phyloP scores from a whole-genome alignment of 2,797 vertebrate species.

The Oceanodroma leucorhoa region DNA sequence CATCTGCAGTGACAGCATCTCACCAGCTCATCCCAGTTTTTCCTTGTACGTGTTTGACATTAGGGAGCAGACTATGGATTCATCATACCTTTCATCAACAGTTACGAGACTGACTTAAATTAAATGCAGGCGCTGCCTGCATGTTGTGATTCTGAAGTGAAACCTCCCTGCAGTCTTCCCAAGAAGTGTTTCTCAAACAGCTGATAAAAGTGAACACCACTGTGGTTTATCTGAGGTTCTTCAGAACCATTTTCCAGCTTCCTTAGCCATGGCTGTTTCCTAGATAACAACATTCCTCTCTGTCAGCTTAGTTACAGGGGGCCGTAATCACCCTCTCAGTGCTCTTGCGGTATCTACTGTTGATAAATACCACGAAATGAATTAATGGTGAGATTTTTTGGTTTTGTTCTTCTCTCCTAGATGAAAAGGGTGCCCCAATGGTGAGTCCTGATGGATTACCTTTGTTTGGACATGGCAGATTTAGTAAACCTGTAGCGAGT shows the following conservation, averaged over 20 bases:
- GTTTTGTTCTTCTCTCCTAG: conserved; percentile 69
- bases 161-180: background rate
- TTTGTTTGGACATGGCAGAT: conserved; percentile 91
- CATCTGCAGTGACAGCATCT: background rate
- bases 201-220: background rate
- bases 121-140: background rate
- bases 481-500: conserved; percentile 88
- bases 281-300: background rate
- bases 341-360: background rate
- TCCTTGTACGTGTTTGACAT: background rate
- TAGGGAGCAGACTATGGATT: background rate
- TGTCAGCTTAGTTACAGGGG: background rate
- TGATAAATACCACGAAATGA: background rate
- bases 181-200: background rate
- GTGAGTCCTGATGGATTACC: conserved; percentile 92
- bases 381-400: background rate
- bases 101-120: background rate
- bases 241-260: background rate
- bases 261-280: background rate
- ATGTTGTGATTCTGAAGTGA: background rate
- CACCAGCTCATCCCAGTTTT: background rate
- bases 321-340: background rate
- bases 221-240: background rate
- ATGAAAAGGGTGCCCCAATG: conserved; percentile 89
- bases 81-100: background rate